Evolutionary conservation across 2,797 vertebrate species (phyloP), one percentile per base, ranked within the genome.

Genomic region (Amniataba percoides): DNA sequence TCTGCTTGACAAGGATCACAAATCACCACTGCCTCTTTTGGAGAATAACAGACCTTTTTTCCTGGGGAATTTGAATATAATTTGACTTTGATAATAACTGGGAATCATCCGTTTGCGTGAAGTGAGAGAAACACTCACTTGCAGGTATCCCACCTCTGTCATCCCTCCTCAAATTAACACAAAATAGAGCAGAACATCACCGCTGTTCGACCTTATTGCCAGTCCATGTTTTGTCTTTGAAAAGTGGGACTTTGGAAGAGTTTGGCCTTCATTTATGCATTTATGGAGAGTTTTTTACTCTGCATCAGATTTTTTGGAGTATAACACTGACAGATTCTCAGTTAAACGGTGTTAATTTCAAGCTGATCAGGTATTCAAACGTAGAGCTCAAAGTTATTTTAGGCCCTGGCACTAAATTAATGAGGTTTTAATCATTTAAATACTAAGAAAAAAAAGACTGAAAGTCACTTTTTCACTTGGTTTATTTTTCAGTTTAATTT

Each of bases 391-490:
- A 77, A 84, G 75, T 85, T 71, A 74, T 84, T 52, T 75, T 5
- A 46, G 72, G 46, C 18, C 39, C n/a, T 51, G 31, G 27, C 45
- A 71, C 66, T 21, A 77, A 81, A 75, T 80, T 55, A 64, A 84
- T 73, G 46, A 73, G 66, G 19, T 72, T 84, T 84, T 57, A 77
- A 82, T 81, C n/a, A 84, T 81, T 76, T 53, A 83, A 76, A 80
- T 57, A 63, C 27, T 2, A 31, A 59, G 49, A 36, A 57, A 57
- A 66, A 67, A 60, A 42, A 80, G 34, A 13, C 69, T 31, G 19
- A 75, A 62, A 69, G 25, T 11, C 23, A 65, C 15, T 25, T 77
- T 79, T 64, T 83, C 34, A 70, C 51, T 67, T 63, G 61, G 12
- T 77, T 79, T 53, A 73, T 80, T 77, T 76, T 71, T 73, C 52